These are phyloP conservation scores for Acrocephalus arundinaceus DNA, from an alignment of 2,113 vertebrate genomes.

Conservation along the genomic window DNA sequence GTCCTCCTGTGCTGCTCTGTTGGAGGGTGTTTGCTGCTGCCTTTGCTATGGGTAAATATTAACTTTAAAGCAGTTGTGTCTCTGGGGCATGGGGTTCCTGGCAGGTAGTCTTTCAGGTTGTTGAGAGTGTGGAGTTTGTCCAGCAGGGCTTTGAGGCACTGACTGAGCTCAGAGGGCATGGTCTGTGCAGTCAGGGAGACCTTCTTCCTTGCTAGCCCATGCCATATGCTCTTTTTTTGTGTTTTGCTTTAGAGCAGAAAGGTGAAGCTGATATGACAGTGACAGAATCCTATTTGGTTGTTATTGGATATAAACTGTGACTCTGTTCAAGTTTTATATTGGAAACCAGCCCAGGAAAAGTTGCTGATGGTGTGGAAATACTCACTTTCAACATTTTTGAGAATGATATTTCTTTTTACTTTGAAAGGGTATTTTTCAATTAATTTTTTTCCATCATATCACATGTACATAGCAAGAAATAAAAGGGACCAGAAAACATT, in stretches of 20 bases:
- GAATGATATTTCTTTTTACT: constrained; percentile 41
- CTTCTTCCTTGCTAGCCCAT: neutral
- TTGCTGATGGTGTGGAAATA: constrained; percentile 62
- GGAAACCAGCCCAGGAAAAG: constrained; percentile 54
- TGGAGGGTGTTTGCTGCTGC: constrained; percentile 4
- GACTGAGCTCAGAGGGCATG: accelerated
- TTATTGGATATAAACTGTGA: constrained; percentile 3
- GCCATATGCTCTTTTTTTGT: neutral
- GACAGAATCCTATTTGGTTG: constrained; percentile 20
- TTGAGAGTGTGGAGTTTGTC: neutral
- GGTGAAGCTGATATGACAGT: constrained; percentile 13
- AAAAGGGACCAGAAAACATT: constrained; percentile 43
- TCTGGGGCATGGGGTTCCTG: neutral
- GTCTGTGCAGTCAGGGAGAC: neutral
- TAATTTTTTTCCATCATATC: constrained; percentile 9
- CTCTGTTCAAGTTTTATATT: constrained; percentile 1
- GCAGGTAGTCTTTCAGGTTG: neutral
- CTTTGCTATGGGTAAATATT: neutral
- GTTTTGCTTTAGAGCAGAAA: neutral
- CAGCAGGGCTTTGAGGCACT: neutral
- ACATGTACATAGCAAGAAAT: constrained; percentile 12
- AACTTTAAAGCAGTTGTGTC: neutral
- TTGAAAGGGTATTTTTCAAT: constrained; percentile 57
- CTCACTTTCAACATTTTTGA: constrained; percentile 40
- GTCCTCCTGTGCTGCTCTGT: neutral